Evolutionary conservation across 2,797 vertebrate genomes (phyloP).

Genomic region (Dryobates pubescens): DNA sequence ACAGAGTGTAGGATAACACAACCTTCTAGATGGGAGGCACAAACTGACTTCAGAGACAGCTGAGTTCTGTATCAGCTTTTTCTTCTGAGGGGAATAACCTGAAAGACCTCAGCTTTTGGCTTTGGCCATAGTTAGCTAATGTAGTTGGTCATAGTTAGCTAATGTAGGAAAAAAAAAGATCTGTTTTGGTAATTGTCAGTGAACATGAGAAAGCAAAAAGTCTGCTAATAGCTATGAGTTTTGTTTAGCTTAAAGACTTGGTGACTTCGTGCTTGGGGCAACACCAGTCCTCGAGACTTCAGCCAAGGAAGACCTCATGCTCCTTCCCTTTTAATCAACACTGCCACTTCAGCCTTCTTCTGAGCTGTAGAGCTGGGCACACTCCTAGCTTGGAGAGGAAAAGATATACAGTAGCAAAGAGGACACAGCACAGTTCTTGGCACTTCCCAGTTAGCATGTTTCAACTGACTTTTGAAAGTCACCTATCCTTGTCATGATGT

Average conservation of each 20-base stretch:
- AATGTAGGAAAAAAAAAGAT: neutral
- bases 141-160: neutral
- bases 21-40: neutral
- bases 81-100: neutral
- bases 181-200: neutral
- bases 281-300: rapidly evolving
- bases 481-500: neutral
- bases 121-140: neutral
- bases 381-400: rapidly evolving
- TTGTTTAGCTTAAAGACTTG: neutral
- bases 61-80: neutral
- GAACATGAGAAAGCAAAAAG: neutral
- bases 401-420: neutral
- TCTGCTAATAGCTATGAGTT: neutral
- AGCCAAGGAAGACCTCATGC: neutral
- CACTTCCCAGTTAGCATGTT: neutral
- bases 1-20: neutral
- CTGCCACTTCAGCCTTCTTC: neutral
- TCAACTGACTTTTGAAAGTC: constrained; percentile 16
- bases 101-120: neutral
- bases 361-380: neutral
- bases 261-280: neutral
- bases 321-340: neutral
- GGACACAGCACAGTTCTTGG: rapidly evolving
- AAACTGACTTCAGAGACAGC: neutral